These are phyloP conservation scores for Nomada hirtipes DNA, from an alignment of 2,888 invertebrate genomes.

Conservation along the genomic window DNA sequence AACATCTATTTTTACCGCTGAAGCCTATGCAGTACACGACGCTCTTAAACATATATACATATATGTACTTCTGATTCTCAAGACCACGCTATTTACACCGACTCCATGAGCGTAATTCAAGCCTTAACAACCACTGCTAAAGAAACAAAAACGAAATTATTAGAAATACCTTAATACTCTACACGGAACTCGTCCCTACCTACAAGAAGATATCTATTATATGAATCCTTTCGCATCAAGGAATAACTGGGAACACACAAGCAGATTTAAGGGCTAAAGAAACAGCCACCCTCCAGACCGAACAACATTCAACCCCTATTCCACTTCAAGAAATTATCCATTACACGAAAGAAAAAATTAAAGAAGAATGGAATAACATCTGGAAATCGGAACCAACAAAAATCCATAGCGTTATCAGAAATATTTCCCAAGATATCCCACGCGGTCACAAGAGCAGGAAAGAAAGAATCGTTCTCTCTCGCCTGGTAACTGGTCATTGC, in stretches of 20 bases:
- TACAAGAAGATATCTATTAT: not conserved
- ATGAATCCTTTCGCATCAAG: not conserved
- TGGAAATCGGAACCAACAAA: not conserved
- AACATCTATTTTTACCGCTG: not conserved
- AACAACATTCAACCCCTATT: not conserved
- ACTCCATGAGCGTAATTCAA: conserved; percentile 1
- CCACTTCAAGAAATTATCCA: too few species aligned
- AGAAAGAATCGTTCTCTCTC: not conserved
- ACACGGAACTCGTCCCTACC: not conserved
- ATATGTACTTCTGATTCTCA: not conserved
- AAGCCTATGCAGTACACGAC: too few species aligned
- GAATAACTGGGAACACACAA: not conserved
- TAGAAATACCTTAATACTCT: not conserved
- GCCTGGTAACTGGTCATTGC: not conserved
- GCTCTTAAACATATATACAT: not conserved
- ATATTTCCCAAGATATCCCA: not conserved
- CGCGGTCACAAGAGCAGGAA: not conserved
- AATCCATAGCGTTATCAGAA: not conserved
- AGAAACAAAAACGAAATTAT: not conserved
- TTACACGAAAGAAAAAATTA: not conserved
- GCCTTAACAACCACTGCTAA: not conserved
- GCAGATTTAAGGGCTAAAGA: conserved; percentile 4
- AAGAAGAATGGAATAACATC: not conserved
- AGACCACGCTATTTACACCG: not conserved
- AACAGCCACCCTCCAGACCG: not conserved